Conservation (phyloP, 2,113 vertebrate species). For the Haliaeetus leucogaster region DNA sequence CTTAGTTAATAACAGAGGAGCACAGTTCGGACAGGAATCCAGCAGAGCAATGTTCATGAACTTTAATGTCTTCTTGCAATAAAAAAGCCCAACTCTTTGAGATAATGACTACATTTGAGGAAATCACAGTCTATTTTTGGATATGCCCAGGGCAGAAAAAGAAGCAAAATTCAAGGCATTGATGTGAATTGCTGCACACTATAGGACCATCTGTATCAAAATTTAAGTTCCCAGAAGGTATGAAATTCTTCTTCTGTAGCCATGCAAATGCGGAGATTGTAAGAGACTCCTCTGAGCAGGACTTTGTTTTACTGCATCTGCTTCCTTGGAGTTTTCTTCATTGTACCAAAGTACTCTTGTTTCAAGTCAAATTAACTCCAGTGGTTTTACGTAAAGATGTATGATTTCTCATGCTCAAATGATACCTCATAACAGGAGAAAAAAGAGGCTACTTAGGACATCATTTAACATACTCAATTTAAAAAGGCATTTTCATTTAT, state of each 20-base stretch:
- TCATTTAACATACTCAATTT: neutral
- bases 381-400: neutral
- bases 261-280: neutral
- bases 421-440: neutral
- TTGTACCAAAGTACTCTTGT: neutral
- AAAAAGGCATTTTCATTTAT: neutral
- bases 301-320: neutral
- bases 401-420: neutral
- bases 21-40: neutral
- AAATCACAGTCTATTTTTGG: neutral
- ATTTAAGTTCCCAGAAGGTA: neutral
- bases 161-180: neutral
- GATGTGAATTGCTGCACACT: neutral
- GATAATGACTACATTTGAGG: neutral
- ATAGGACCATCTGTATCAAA: neutral
- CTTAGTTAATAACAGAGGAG: neutral
- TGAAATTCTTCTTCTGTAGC: neutral
- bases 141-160: neutral
- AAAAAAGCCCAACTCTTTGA: neutral
- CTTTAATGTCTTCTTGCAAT: neutral
- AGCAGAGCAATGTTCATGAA: neutral
- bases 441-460: neutral
- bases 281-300: neutral
- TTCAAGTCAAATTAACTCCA: slow-evolving; percentile 14
- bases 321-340: neutral